These are phyloP conservation scores for Drosophila ficusphila DNA, from an alignment of 1,140 invertebrate species.

Conservation along the genomic window DNA sequence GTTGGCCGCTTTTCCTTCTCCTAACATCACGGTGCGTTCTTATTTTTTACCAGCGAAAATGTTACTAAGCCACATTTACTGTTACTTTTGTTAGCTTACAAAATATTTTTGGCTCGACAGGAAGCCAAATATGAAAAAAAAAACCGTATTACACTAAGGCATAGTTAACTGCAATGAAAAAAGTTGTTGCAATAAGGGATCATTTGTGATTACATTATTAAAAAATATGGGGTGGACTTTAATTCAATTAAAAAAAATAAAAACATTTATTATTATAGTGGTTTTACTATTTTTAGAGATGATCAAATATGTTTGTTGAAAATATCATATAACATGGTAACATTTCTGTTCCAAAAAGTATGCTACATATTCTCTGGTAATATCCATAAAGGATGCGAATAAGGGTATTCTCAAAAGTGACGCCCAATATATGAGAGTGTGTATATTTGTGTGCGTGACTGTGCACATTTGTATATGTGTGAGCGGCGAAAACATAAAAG, in stretches of 20 bases:
- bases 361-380: too few relatives aligned
- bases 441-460: constrained; percentile 24
- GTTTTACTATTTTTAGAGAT: too few relatives aligned
- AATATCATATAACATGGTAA: too few relatives aligned
- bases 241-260: too few relatives aligned
- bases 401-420: constrained; percentile 36
- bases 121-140: constrained; percentile 15
- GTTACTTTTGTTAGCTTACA: constrained; percentile 70
- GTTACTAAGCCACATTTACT: constrained; percentile 73
- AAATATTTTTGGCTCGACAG: constrained; percentile 64
- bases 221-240: too few relatives aligned
- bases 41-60: constrained; percentile 47
- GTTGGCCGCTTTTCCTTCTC: not conserved
- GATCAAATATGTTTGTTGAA: too few relatives aligned
- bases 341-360: not conserved
- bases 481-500: constrained; percentile 75
- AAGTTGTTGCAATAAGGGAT: not conserved
- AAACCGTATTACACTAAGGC: constrained; percentile 28
- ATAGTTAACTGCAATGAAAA: constrained; percentile 24
- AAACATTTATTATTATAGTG: too few relatives aligned
- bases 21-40: constrained; percentile 16
- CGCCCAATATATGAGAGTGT: constrained; percentile 3
- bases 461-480: constrained; percentile 57
- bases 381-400: not conserved
- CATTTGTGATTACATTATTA: too few relatives aligned